Evolutionary conservation across 2,888 invertebrate genomes (phyloP), one percentile per base, ranked within the genome.

Genomic region (Nomada fucata): DNA sequence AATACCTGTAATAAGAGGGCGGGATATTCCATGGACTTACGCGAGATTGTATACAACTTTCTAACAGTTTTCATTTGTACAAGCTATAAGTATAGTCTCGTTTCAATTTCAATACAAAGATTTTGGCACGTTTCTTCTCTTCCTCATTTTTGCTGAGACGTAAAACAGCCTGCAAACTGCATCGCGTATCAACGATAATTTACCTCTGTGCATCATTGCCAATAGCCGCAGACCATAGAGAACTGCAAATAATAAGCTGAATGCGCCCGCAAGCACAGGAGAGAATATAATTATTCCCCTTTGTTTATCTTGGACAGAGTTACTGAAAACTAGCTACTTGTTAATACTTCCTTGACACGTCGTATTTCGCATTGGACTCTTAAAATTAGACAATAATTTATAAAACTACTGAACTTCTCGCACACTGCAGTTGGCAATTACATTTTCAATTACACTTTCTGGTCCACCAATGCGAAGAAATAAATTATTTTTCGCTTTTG

Each of bases 71-170:
- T 15, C 9, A 26, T 59, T 79, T 80, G 20, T 47, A 47, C 65
- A 74, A 59, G 7, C 11, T 52, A 15, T 42, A 52, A 11, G 36
- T 29, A 7, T 11, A 36, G 20, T n/a, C 13, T 13, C 63, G 63
- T 74, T 86, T 63, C 84, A 85, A 88, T 75, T 84, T 83, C 79
- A 78, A 60, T 86, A 81, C 76, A 83, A 72, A 83, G 76, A 80
- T 86, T 67, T 89, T 90, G 88, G 86, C 87, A 84, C 79, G 76
- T 18, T 55, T 64, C 65, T 59, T n/a, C 47, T 13, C 15, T 60
- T 55, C 10, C 13, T 70, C 67, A 42, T 47, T 36, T 57, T 15
- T 59, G 57, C 44, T 44, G 52, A n/a, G 29, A 52, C 26, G 59
- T 29, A 11, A 42, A 57, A 81, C 70, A 65, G 70, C 57, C 18